Percentiles rank a stretch among this genome's conserved stretches.
Conservation (phyloP, 2,113 vertebrate species). For the Carollia perspicillata region DNA sequence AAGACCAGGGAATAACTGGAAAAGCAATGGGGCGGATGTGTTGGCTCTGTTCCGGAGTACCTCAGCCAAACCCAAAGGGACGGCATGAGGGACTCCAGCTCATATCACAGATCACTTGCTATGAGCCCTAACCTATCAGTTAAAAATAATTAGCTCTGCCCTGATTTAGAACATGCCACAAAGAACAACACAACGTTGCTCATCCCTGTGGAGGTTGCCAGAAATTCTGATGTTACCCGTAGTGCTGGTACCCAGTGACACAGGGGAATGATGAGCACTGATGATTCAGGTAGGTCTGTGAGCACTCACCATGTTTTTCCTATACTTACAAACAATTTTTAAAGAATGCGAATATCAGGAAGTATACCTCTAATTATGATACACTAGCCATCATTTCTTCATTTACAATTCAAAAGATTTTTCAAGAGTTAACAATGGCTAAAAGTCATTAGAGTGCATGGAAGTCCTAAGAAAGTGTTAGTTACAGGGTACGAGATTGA, state of each 20-base stretch:
- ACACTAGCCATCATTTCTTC: background rate
- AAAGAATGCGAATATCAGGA: background rate
- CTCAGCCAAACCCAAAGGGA: background rate
- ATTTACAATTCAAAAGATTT: background rate
- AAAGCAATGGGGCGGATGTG: background rate
- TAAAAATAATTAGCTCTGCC: background rate
- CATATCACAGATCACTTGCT: background rate
- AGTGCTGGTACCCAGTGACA: background rate
- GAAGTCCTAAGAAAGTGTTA: background rate
- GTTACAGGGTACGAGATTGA: background rate
- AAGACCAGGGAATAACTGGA: background rate
- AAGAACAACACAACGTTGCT: background rate
- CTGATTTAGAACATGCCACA: background rate
- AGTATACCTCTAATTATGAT: background rate
- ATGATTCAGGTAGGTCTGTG: background rate
- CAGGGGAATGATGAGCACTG: background rate
- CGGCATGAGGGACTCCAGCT: background rate
- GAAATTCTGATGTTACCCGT: background rate
- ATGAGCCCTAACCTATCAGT: background rate
- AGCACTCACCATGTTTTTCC: background rate
- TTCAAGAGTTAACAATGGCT: background rate
- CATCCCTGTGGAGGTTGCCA: background rate
- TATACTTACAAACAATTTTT: background rate
- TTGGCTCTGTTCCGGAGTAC: background rate
- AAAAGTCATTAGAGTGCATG: background rate